Evolutionary conservation across 30 jellyfish, hydroid and myxozoan genomes (phyloP), one percentile per base, ranked within the genome.

Genomic region (Mastigias papua): DNA sequence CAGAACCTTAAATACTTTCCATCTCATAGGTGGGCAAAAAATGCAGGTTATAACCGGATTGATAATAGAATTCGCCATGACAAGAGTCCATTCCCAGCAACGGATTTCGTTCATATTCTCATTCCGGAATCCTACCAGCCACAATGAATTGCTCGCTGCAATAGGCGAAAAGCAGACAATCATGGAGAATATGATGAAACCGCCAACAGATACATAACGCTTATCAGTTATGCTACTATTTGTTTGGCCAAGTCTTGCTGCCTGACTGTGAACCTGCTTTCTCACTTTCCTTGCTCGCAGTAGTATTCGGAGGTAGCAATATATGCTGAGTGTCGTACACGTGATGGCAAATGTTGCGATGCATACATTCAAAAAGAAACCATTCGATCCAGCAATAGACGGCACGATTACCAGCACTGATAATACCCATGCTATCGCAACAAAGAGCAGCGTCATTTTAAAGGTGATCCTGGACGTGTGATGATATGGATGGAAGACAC

Each of bases 71-170:
- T 80, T 80, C 33, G 31, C 34, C 58, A 34, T 21, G 3, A 50
- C 73, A 33, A 80, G 80, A 27, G 30, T 42, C 81, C 72, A 63
- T 37, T 46, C 74, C 81, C 73, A 64, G 90, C 82, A 80, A 15
- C 27, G 62, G 1, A n/a, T 42, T 33, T 63, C 57, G 21, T 37
- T 25, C 66, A 61, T 26, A 48, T 26, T 33, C 11, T n/a, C 54
- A 46, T 61, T 32, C 34, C 34, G 25, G 61, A 1, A 62, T 1
- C 33, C 73, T 13, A 64, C 68, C 1, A 26, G 15, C 63, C 30
- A 32, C 60, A 80, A 9, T 4, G 17, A 48, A 17, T 21, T 34
- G 48, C 76, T 65, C 19, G 48, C 16, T 25, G 71, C 29, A 1
- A 34, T 15, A 4, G 90, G 90, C 1, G 65, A 13, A 27, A 51